Base-by-base conservation (phyloP, 1,140 invertebrate genomes). In the Nymphalis io region DNA sequence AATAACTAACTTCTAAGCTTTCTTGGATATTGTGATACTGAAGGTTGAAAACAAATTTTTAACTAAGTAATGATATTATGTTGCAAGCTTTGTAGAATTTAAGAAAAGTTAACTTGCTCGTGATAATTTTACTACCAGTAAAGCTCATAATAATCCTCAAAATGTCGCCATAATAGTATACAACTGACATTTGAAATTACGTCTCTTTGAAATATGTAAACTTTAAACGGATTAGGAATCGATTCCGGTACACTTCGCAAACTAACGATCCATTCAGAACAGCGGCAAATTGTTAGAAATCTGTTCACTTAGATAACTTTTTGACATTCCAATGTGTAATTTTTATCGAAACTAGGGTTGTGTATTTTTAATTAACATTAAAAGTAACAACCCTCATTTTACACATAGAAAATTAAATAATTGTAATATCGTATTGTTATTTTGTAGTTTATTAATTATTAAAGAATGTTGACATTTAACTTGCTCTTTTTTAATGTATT, bases 201-300 rank as follows among this genome's bases (percentile, higher is more conserved):
- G 0, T 18, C 33, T 68, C 4, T 61, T 21, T 60, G 23, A 40
- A 61, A 68, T 60, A 27, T 5, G 46, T 13, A 33, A 18, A 20
- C 51, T 61, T 60, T 66, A 60, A 64, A 40, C 6, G 55, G 44
- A 71, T 71, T 71, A 63, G 57, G 63, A 51, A 53, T 65, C 72
- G 72, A 87, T 88, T 90, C 88, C 88, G 88, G 87, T 88, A 89
- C 85, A 90, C 73, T 90, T 89, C 82, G 63, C 76, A 78, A 84
- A 81, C 81, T 88, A 90, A 89, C 88, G 82, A 90, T 77, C 81
- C 81, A 67, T 74, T 70, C 73, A 72, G 72, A 77, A 82, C 61
- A 68, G 75, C 73, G 68, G 72, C 62, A 88, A 90, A 89, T 88
- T 88, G 75, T 59, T 87, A 83, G 83, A 88, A 88, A 88, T 85